phyloP scores from a whole-genome alignment of 2,888 invertebrate species.

The Tridacna crocea region DNA sequence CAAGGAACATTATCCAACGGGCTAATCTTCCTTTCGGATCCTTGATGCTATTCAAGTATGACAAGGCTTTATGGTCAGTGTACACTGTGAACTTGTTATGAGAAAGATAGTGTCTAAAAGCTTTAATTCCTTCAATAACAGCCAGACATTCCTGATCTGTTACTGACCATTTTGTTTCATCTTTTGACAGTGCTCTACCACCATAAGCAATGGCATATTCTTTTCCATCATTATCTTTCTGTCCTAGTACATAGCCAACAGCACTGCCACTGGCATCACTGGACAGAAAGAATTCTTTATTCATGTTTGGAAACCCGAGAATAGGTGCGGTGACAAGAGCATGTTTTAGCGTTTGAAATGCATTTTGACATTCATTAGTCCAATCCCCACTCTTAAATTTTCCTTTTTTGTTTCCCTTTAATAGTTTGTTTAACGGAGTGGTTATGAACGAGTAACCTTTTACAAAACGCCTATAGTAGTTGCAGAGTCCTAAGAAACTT shows the following conservation, averaged over 20 bases:
- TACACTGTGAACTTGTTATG: constrained; percentile 46
- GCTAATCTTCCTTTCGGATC: constrained; percentile 45
- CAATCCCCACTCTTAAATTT: constrained; percentile 67
- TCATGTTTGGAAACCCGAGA: constrained; percentile 61
- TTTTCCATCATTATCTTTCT: constrained; percentile 49
- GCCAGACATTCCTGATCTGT: constrained; percentile 52
- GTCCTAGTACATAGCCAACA: constrained; percentile 61
- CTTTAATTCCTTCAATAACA: constrained; percentile 43
- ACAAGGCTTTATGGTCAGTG: constrained; percentile 62
- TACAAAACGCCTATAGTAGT: constrained; percentile 83
- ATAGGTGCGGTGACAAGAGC: constrained; percentile 60
- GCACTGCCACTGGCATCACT: constrained; percentile 55
- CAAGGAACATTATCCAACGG: constrained; percentile 48
- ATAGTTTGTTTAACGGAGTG: constrained; percentile 74
- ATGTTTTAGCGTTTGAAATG: constrained; percentile 77
- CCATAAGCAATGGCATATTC: constrained; percentile 62
- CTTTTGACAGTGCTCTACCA: constrained; percentile 46
- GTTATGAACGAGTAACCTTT: constrained; percentile 71
- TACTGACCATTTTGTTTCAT: constrained; percentile 55
- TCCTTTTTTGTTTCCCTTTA: constrained; percentile 71
- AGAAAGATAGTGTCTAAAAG: constrained; percentile 54
- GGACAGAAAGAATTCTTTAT: constrained; percentile 51
- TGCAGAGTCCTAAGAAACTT: constrained; percentile 64
- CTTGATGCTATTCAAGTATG: constrained; percentile 46
- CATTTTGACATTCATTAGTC: constrained; percentile 70